Percentiles rank a stretch among this genome's conserved stretches.
Conservation (phyloP, 2,888 invertebrate genomes). For the Empis livida region DNA sequence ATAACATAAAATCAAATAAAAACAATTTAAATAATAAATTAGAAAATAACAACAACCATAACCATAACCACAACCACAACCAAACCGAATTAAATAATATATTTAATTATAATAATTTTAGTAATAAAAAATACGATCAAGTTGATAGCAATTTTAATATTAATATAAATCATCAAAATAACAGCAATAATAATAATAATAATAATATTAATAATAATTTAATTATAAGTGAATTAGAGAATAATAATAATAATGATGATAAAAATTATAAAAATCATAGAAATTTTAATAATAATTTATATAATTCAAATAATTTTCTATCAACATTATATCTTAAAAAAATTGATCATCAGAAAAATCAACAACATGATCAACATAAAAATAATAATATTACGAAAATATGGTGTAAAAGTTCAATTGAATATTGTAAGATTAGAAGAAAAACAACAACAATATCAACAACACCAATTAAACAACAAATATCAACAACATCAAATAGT, state of each 20-base stretch:
- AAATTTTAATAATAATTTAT: neutral
- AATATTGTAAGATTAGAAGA: neutral
- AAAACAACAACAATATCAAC: conserved; percentile 10
- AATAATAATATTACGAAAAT: no score
- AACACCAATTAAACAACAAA: no score
- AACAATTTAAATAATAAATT: neutral
- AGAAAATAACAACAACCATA: neutral
- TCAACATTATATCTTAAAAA: neutral
- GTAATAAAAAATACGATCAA: neutral
- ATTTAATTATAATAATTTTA: neutral
- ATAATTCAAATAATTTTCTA: neutral
- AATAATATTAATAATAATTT: neutral
- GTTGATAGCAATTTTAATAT: neutral
- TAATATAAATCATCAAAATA: neutral
- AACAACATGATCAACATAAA: no score
- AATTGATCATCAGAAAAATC: neutral
- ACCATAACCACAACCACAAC: neutral
- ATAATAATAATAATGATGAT: neutral
- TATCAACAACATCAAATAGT: conserved; percentile 1
- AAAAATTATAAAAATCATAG: neutral
- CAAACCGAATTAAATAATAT: neutral
- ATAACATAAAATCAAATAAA: conserved; percentile 4
- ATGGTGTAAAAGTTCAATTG: no score
- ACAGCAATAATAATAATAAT: neutral
- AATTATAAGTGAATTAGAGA: neutral